Conservation (phyloP, 2,797 vertebrate genomes). For the Acrocephalus scirpaceus region DNA sequence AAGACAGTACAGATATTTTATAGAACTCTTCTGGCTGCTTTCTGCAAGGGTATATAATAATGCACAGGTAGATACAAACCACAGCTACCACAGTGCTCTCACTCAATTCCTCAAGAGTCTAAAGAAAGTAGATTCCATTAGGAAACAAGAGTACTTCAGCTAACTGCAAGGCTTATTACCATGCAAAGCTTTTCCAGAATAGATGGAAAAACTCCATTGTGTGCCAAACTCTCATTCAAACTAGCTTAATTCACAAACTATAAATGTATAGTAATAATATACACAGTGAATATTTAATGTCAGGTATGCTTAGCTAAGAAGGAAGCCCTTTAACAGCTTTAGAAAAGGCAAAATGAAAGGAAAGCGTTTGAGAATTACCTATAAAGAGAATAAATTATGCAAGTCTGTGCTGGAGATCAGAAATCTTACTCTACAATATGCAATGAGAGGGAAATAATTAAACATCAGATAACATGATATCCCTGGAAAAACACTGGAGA, state of each 20-base stretch:
- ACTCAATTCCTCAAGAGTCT: not conserved
- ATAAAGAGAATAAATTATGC: not conserved
- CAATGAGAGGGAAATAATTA: not conserved
- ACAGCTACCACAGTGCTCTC: not conserved
- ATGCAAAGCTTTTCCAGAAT: slow-evolving; percentile 9
- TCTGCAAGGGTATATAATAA: not conserved
- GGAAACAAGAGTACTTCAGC: not conserved
- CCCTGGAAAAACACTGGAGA: not conserved
- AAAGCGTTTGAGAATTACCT: not conserved
- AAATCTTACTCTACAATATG: not conserved
- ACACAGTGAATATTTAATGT: not conserved
- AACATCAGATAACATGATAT: not conserved
- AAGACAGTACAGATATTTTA: not conserved
- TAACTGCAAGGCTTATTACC: not conserved
- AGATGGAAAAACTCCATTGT: not conserved
- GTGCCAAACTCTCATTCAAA: not conserved
- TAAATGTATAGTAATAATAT: not conserved
- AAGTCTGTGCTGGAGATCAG: not conserved
- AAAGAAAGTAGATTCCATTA: not conserved
- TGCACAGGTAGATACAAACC: not conserved
- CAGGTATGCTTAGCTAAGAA: not conserved
- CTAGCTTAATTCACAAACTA: not conserved
- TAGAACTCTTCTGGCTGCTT: not conserved
- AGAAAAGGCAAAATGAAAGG: not conserved
- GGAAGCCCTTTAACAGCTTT: not conserved